Evolutionary conservation across 2,797 vertebrate species (phyloP).

Genomic region (Enteromius argenteus): DNA sequence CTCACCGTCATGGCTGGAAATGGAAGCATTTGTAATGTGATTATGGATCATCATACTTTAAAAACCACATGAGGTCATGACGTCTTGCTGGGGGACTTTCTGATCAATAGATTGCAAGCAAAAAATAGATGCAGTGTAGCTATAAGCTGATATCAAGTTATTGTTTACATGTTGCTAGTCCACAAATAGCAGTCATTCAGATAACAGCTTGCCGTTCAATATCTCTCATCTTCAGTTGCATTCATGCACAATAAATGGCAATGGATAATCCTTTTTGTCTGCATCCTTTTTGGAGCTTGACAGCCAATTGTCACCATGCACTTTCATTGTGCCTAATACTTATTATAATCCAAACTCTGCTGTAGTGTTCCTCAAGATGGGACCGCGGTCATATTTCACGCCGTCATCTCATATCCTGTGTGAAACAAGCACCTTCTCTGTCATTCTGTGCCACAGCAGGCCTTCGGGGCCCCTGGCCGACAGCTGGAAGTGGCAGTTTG

Average conservation of each 20-base stretch:
- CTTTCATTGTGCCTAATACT: not conserved
- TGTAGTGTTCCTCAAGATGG: not conserved
- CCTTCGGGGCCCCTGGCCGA: slow-evolving; percentile 14
- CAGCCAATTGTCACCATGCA: not conserved
- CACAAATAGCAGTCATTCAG: slow-evolving; percentile 28
- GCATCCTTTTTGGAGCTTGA: not conserved
- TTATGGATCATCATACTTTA: slow-evolving; percentile 12
- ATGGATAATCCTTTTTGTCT: not conserved
- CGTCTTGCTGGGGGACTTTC: not conserved
- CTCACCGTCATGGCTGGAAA: not conserved
- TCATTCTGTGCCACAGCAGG: slow-evolving; percentile 15
- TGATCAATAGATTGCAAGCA: slow-evolving; percentile 18
- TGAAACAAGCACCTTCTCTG: slow-evolving; percentile 22
- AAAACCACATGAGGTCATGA: slow-evolving; percentile 3
- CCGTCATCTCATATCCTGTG: slow-evolving; percentile 12
- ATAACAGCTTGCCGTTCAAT: slow-evolving; percentile 23
- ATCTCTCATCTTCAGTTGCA: slow-evolving; percentile 7
- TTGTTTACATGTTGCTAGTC: slow-evolving; percentile 8
- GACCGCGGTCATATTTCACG: not conserved
- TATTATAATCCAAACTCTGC: slow-evolving; percentile 3
- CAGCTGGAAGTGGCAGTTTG: slow-evolving; percentile 42
- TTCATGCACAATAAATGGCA: slow-evolving; percentile 22
- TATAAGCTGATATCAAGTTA: slow-evolving; percentile 5
- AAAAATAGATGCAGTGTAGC: slow-evolving; percentile 11
- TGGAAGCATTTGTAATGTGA: not conserved